Base-by-base conservation (phyloP, 1,140 invertebrate genomes). In the Ruditapes philippinarum region DNA sequence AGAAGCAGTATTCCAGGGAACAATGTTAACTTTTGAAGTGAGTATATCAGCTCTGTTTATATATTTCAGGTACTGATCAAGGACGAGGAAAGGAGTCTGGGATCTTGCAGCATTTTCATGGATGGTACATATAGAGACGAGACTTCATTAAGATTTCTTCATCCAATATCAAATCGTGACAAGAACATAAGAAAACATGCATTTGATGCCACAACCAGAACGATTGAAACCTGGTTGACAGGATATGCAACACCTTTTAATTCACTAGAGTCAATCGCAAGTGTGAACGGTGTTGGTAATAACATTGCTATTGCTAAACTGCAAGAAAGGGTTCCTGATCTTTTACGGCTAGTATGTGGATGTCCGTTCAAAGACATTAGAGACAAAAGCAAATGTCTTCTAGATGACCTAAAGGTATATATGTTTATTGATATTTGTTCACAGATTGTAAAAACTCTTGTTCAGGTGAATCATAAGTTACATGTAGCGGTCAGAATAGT, bases 341-440 rank as follows among this genome's bases (percentile, higher is more conserved):
- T 95, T 38, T 80, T 94, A n/a, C 84, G 93, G 25, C 62, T 95
- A 17, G 92, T 93, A 0, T 79, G 89, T 36, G 25, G 90, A 12
- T 95, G 94, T 89, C 95, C 95, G 4, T 94, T 95, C 88, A 90
- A 92, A 31, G 95, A 95, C 83, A 91, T 95, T 0, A 54, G 92
- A 12, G 91, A 93, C 60, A 92, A 91, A 28, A 92, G 91, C 49
- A 83, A 38, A 33, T 81, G 88, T 17, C 49, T 95, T 4, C 78
- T 95, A 19, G 82, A 62, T 0, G 91, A 94, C 49, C 82, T 95
- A 38, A 85, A 94, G 94, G 94, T 95, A 91, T 78, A n/a, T n/a
- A n/a, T n/a, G n/a, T n/a, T n/a, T n/a, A n/a, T n/a, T n/a, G n/a
- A n/a, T n/a, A n/a, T n/a, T n/a, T n/a, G n/a, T n/a, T n/a, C n/a